These are phyloP conservation scores for Haliaeetus leucogaster DNA, from an alignment of 2,113 vertebrate species.

Conservation along the genomic window DNA sequence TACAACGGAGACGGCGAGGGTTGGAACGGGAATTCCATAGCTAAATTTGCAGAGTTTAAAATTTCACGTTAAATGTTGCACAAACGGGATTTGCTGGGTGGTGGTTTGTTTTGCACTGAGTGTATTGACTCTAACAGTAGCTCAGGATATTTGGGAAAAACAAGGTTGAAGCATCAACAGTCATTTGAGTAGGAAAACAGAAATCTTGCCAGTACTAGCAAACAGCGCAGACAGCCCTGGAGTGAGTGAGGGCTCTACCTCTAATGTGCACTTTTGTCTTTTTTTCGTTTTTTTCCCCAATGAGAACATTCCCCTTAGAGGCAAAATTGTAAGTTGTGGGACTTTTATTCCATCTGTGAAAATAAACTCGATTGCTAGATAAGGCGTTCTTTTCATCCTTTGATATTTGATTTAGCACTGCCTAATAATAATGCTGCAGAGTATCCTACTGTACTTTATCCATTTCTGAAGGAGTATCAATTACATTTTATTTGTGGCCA, in stretches of 20 bases:
- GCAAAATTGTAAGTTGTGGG: conserved; percentile 1
- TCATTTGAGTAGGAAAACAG: neutral
- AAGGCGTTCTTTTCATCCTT: neutral
- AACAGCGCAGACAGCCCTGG: neutral
- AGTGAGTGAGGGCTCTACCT: neutral
- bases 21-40: neutral
- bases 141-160: neutral
- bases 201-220: neutral
- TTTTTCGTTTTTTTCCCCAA: neutral
- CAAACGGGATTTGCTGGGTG: neutral
- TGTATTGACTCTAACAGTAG: neutral
- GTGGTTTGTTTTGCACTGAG: neutral
- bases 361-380: neutral
- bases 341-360: neutral
- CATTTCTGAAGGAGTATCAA: neutral
- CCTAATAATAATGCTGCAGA: neutral
- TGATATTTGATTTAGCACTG: neutral
- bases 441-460: neutral
- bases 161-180: neutral
- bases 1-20: accelerated
- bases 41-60: neutral
- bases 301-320: neutral
- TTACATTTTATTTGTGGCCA: neutral
- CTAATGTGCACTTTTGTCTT: neutral
- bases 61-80: neutral